These are phyloP conservation scores for Melitaea cinxia DNA, from an alignment of 1,140 invertebrate species.

Conservation along the genomic window DNA sequence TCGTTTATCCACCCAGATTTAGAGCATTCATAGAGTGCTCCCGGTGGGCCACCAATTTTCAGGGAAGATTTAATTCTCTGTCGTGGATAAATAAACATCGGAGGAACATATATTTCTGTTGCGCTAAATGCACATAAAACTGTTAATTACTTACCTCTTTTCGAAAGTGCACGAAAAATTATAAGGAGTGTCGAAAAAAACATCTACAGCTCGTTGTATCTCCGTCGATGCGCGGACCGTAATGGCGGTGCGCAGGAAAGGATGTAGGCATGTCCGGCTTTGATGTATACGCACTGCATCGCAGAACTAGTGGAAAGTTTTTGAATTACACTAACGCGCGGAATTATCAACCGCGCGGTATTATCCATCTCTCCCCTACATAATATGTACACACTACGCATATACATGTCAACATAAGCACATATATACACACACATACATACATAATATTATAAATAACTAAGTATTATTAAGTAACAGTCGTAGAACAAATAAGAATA, in stretches of 20 bases:
- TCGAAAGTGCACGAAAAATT: constrained; percentile 16
- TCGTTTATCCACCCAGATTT: constrained; percentile 7
- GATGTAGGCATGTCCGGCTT: constrained; percentile 1
- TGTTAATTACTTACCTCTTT: constrained; percentile 20
- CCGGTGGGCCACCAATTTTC: constrained; percentile 14
- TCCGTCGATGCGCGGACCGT: background rate
- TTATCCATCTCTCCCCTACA: constrained; percentile 15
- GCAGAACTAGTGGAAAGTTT: constrained; percentile 17
- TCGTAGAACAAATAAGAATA: too few species aligned
- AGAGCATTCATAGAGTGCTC: constrained; percentile 8
- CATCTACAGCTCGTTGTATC: constrained; percentile 20
- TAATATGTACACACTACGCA: too few species aligned
- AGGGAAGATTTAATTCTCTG: constrained; percentile 9
- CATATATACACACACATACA: too few species aligned
- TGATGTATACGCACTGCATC: background rate
- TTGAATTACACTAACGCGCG: constrained; percentile 9
- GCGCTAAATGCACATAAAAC: constrained; percentile 22
- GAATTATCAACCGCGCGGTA: constrained; percentile 1
- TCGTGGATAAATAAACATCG: constrained; percentile 2
- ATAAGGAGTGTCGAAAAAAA: background rate
- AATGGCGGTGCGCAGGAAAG: background rate
- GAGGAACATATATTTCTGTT: constrained; percentile 1
- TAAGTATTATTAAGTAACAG: too few species aligned
- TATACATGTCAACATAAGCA: too few species aligned
- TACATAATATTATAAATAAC: too few species aligned